These are phyloP conservation scores for Drosophila sucinea DNA, from an alignment of 1,140 invertebrate genomes.

Conservation along the genomic window DNA sequence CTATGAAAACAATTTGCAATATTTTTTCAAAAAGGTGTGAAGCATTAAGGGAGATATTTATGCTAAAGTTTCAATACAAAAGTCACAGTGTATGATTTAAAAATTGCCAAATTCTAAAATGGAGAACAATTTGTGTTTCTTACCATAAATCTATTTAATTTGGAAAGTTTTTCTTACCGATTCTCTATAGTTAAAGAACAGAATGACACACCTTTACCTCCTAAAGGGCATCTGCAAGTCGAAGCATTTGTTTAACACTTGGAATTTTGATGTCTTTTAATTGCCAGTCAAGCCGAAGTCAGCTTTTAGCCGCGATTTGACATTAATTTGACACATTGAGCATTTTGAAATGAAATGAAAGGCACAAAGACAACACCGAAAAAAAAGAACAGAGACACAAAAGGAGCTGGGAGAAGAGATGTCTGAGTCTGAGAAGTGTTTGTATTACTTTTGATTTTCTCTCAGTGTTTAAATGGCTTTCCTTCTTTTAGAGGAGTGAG, in stretches of 20 bases:
- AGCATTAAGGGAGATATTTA: too few species aligned
- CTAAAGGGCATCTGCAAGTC: background rate
- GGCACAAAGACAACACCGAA: constrained; percentile 10
- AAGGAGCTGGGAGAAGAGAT: too few species aligned
- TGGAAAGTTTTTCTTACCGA: too few species aligned
- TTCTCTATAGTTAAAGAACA: too few species aligned
- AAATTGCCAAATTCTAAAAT: too few species aligned
- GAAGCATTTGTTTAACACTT: background rate
- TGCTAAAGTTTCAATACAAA: too few species aligned
- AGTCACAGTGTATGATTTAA: too few species aligned
- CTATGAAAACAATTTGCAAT: too few species aligned
- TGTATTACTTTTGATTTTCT: constrained; percentile 28
- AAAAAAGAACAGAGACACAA: background rate
- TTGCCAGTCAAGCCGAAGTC: constrained; percentile 50
- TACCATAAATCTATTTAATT: too few species aligned
- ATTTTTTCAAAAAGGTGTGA: too few species aligned
- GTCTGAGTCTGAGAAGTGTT: constrained; percentile 2
- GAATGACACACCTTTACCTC: background rate
- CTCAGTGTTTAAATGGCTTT: background rate
- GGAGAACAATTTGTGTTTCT: too few species aligned
- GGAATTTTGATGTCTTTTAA: constrained; percentile 31
- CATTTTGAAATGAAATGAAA: constrained; percentile 31
- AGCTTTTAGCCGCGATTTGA: constrained; percentile 50
- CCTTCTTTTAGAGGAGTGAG: background rate
- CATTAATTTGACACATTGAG: constrained; percentile 79